Conservation (phyloP, 2,888 invertebrate species). For the Drosophila flavopinicola region DNA sequence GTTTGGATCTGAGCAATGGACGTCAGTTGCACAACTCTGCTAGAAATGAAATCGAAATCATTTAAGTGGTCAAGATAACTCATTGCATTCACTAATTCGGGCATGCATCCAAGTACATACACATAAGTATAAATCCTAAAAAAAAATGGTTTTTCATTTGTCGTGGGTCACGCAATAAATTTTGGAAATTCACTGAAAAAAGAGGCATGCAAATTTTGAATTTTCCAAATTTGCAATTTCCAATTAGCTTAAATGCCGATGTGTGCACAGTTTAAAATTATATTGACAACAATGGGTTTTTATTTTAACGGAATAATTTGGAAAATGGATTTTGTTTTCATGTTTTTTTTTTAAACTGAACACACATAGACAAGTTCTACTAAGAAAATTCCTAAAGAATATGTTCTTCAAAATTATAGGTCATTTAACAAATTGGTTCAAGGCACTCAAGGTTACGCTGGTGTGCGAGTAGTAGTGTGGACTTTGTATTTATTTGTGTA, state of each 20-base stretch:
- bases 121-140: constrained; percentile 55
- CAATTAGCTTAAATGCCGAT: constrained; percentile 20
- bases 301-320: neutral
- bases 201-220: constrained; percentile 42
- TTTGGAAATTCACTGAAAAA: constrained; percentile 40
- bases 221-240: constrained; percentile 27
- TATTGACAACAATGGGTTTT: neutral
- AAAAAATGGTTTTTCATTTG: constrained; percentile 26
- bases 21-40: constrained; percentile 45
- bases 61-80: constrained; percentile 67
- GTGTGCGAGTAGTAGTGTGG: constrained; percentile 26
- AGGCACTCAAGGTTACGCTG: constrained; percentile 35
- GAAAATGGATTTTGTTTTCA: neutral
- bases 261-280: constrained; percentile 29
- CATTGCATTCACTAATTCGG: constrained; percentile 71
- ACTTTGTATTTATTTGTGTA: constrained; percentile 31
- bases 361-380: constrained; percentile 22
- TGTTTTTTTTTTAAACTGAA: constrained; percentile 17
- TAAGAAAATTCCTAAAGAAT: constrained; percentile 31
- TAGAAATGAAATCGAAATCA: constrained; percentile 57
- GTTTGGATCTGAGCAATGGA: neutral
- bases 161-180: neutral
- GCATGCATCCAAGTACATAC: constrained; percentile 68
- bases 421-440: constrained; percentile 33
- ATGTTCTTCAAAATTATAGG: constrained; percentile 33